Base-by-base conservation (phyloP, 2,888 invertebrate species). In the Pheosia gnoma region DNA sequence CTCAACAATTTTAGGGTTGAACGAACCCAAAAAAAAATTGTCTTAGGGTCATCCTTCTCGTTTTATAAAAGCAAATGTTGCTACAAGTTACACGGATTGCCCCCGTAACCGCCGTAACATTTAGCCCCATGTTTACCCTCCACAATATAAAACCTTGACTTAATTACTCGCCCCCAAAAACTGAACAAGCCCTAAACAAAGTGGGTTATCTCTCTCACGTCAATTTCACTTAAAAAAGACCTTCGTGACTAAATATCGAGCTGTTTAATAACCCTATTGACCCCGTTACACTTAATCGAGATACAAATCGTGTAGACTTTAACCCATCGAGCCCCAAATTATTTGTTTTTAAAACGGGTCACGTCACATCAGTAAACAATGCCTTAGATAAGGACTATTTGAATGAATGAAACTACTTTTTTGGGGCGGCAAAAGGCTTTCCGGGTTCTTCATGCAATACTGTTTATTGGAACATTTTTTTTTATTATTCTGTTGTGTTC, bases 121-220 rank as follows among this genome's bases (percentile, higher is more conserved):
- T 9, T 43, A 8, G 49, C 11, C 7, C 49, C 13, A 52, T 59
- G 37, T 58, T 62, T 59, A 57, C 41, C 52, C 54, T 59, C 36
- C 9, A 13, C 55, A 60, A 60, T 57, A 13, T 57, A 59, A 59
- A 60, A 62, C 55, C 60, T 69, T 66, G 69, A 62, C 66, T 69
- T 71, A 70, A 73, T 69, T 68, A 59, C 61, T 66, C 73, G 66
- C 36, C 75, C 74, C 59, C 59, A 71, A 74, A 67, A 71, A 38
- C 13, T 55, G 53, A 53, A 39, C 55, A 67, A 66, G 55, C 53
- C 51, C 41, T 60, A 60, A 71, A 65, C 61, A 68, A 75, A 75
- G 67, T 75, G 60, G 72, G 75, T 70, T 75, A 75, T 75, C 75
- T 68, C 52, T 55, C 62, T 43, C 43, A 65, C 66, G 64, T 72